Evolutionary conservation across 1,140 invertebrate species (phyloP).

Genomic region (Hestina assimilis): DNA sequence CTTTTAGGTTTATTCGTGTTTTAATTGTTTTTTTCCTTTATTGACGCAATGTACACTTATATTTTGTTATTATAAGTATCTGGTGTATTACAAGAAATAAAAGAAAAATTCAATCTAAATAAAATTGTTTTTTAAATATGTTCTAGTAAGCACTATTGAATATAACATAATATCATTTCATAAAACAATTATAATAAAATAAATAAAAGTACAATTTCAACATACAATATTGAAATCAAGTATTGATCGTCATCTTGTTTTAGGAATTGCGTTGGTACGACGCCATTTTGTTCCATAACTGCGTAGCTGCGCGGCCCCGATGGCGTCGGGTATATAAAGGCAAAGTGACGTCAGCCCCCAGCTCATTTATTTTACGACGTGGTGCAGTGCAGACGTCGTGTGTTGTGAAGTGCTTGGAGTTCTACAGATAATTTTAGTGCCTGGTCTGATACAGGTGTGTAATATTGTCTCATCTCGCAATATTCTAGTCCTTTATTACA

Average conservation of each 20-base stretch:
- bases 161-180: too few species aligned
- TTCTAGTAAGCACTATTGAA: too few species aligned
- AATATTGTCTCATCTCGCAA: conserved; percentile 58
- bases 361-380: conserved; percentile 43
- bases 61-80: too few species aligned
- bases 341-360: conserved; percentile 53
- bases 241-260: conserved; percentile 15
- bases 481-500: conserved; percentile 49
- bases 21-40: too few species aligned
- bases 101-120: background rate
- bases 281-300: conserved; percentile 66
- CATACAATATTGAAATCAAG: background rate
- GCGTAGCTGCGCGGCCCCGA: conserved; percentile 47
- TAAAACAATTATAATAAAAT: background rate
- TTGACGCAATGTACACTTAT: too few species aligned
- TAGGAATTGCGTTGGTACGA: conserved; percentile 20
- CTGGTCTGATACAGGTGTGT: conserved; percentile 74
- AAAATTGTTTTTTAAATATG: background rate
- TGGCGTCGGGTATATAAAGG: conserved; percentile 55
- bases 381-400: conserved; percentile 49
- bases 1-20: too few species aligned
- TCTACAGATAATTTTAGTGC: conserved; percentile 54
- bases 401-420: conserved; percentile 55
- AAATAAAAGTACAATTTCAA: conserved; percentile 1
- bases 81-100: too few species aligned